These are phyloP conservation scores for Pseudomugil gertrudae DNA, from an alignment of 2,797 vertebrate genomes.

Conservation along the genomic window DNA sequence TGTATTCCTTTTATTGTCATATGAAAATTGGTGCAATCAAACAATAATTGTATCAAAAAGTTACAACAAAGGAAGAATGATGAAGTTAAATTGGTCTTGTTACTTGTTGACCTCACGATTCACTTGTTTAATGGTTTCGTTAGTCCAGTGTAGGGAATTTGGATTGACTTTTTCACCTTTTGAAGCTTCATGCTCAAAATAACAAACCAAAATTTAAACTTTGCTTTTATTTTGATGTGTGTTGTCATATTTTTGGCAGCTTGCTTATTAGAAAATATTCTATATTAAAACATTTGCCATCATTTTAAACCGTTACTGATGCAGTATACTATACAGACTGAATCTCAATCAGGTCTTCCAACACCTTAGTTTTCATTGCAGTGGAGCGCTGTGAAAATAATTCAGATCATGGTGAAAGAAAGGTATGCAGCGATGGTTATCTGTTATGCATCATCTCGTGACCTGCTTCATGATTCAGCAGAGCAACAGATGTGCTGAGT, in stretches of 20 bases:
- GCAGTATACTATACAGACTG: neutral
- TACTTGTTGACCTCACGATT: slow-evolving; percentile 20
- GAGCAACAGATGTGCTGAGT: neutral
- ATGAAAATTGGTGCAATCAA: slow-evolving; percentile 28
- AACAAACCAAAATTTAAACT: slow-evolving; percentile 1
- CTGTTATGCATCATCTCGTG: neutral
- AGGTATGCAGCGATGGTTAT: neutral
- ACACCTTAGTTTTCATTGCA: neutral
- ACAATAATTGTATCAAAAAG: slow-evolving; percentile 15
- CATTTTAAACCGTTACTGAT: neutral
- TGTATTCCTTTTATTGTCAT: slow-evolving; percentile 30
- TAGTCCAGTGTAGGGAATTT: neutral
- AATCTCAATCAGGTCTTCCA: neutral
- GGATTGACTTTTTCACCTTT: slow-evolving; percentile 8
- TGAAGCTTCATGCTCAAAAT: neutral
- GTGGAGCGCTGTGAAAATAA: neutral
- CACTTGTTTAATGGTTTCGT: slow-evolving; percentile 21
- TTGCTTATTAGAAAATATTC: slow-evolving; percentile 5
- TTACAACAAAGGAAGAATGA: slow-evolving; percentile 21
- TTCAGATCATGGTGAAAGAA: slow-evolving; percentile 8
- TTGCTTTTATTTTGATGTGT: neutral
- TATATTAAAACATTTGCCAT: slow-evolving; percentile 3
- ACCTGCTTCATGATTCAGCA: neutral
- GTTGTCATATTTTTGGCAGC: neutral
- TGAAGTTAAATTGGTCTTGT: slow-evolving; percentile 14